Conservation (phyloP, 1,140 invertebrate genomes). For the Propsilocerus akamusi region DNA sequence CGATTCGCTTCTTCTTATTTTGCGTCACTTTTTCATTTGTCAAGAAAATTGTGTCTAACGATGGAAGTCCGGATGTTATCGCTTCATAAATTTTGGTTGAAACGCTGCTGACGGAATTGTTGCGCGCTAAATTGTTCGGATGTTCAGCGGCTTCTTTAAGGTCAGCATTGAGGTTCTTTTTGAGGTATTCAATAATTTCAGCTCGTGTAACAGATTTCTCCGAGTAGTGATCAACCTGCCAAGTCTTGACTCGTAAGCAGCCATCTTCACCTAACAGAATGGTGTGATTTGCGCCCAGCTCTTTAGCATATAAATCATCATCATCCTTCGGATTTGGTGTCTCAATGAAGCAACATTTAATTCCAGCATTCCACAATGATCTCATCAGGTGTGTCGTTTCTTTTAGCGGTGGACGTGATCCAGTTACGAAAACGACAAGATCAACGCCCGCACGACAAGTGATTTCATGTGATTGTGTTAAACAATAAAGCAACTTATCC, state of each 20-base stretch:
- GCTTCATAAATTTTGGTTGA: slow-evolving; percentile 9
- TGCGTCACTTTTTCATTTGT: slow-evolving; percentile 32
- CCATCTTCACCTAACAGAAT: slow-evolving; percentile 46
- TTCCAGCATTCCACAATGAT: slow-evolving; percentile 25
- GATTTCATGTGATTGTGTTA: slow-evolving; percentile 12
- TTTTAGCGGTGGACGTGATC: slow-evolving; percentile 30
- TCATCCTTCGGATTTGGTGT: slow-evolving; percentile 32
- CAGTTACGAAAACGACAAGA: slow-evolving; percentile 44
- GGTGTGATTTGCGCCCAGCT: slow-evolving; percentile 40
- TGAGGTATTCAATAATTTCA: slow-evolving; percentile 38
- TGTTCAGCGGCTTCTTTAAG: slow-evolving; percentile 8
- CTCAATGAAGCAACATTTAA: slow-evolving; percentile 25
- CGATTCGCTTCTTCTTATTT: slow-evolving; percentile 28
- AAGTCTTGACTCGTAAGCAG: slow-evolving; percentile 33
- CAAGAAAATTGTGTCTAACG: slow-evolving; percentile 28
- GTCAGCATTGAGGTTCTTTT: slow-evolving; percentile 20
- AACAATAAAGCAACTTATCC: slow-evolving; percentile 36
- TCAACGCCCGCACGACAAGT: slow-evolving; percentile 28
- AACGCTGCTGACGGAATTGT: slow-evolving; percentile 13
- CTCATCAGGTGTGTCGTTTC: slow-evolving; percentile 36
- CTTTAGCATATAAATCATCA: slow-evolving; percentile 27
- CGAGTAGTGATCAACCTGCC: slow-evolving; percentile 38
- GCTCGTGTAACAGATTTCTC: slow-evolving; percentile 35
- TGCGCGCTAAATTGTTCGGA: slow-evolving; percentile 10
- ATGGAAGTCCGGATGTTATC: slow-evolving; percentile 15